Base-by-base conservation (phyloP, 2,113 vertebrate genomes). In the Muntiacus reevesi region DNA sequence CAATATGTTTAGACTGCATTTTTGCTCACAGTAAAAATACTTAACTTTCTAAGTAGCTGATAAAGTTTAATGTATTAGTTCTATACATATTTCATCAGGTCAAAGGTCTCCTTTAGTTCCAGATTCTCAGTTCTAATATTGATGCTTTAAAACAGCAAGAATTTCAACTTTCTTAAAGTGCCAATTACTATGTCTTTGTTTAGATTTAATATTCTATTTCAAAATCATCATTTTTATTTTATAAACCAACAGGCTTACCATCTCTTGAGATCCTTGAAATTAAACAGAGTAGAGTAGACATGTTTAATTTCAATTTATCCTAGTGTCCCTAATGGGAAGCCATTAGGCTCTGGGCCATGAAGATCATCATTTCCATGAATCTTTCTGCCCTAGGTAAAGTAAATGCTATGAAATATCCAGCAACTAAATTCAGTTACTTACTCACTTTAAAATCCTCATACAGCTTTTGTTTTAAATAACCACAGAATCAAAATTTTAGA, bases 91-190 rank as follows among this genome's bases (percentile, higher is more conserved):
- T 92, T 94, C 6, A 95, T 62, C 76, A 84, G 23, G 90, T 87
- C 59, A 86, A 78, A 55, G 16, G 67, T 27, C 45, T 92, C 76
- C 45, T 93, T 88, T 78, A 89, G 45, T 95, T 97, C 76, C 45
- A 89, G 50, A 93, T 52, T 96, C 45, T 96, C 60, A 64, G 85
- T 54, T 84, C 45, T 82, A 94, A 81, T 14, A 93, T 1, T 91
- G n/a, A 92, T 47, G 19, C 14, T 95, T 95, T 93, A 88, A 64
- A 64, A 54, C 81, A 95, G 91, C 74, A 87, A 96, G 89, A 96
- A 52, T 54, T 55, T 82, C 74, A 92, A 74, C 10, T 81, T 64
- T 40, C 27, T 19, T 62, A 62, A 89, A 5, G 3, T 28, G 71
- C 86, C 45, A 83, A 83, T 71, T 94, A 89, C 13, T 43, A 4